Base-by-base conservation (phyloP, 1,140 invertebrate species). In the Lanistes nyassanus region DNA sequence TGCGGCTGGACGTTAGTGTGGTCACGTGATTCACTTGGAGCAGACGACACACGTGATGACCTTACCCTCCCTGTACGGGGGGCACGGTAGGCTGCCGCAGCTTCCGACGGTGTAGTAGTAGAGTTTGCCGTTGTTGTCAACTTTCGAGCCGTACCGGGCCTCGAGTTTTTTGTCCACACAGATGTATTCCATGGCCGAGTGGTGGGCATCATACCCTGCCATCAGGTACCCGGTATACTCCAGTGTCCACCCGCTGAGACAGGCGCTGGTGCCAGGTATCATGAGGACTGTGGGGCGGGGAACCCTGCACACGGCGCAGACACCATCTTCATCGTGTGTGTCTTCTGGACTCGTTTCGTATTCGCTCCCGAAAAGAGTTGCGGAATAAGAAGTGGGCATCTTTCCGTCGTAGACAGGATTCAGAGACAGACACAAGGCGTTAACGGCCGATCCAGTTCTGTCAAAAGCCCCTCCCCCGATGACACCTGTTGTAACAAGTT, bases 121-220 rank as follows among this genome's bases (percentile, higher is more conserved):
- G 0, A 83, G 39, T 6, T 79, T 76, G 11, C 78, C 82, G 37
- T 81, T 42, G 42, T 81, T 29, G 21, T 77, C 29, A 21, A 47
- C 21, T 0, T 74, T 16, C 3, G 79, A 78, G 23, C 56, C 69
- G 26, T 36, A 13, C 9, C 73, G 47, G 26, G 58, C 66, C 42
- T 81, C 81, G 11, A 79, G 76, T 11, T 77, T 58, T 39, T 74
- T 56, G 47, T 83, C 82, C n/a, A 83, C 47, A 71, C 82, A 83
- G 11, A 76, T 71, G 60, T 69, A 83, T 23, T 79, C 36, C n/a
- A 53, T 51, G 2, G 58, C 37, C 0, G 58, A 65, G 0, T 64
- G 21, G 47, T 82, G 75, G 51, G 5, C n/a, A 31, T 75, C 67
- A 51, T 68, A 13, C 0, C 70, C 68, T 29, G 77, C 58, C n/a